Conservation (phyloP, 37 sponge, comb jelly and placozoan species). For the Spongilla lacustris region DNA sequence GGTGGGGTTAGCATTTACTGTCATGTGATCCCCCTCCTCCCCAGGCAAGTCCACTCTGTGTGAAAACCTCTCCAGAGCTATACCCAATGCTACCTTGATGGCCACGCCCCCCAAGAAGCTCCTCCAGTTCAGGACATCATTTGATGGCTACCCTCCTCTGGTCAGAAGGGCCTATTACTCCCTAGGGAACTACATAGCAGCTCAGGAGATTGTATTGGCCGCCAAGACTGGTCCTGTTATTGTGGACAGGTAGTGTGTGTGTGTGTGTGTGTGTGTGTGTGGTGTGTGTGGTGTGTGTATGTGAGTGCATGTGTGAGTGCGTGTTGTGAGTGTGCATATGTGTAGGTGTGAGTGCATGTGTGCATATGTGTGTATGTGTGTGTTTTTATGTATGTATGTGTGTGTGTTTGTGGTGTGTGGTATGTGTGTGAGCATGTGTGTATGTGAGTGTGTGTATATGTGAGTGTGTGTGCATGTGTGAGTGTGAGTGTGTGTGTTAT, state of each 20-base stretch:
- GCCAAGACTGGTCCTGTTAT: slow-evolving; percentile 17
- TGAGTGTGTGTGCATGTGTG: too few relatives aligned
- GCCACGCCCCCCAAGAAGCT: too few relatives aligned
- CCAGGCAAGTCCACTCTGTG: background rate
- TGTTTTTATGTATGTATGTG: too few relatives aligned
- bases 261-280: slow-evolving; percentile 17
- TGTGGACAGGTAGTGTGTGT: slow-evolving; percentile 13
- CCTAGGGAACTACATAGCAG: slow-evolving; percentile 29
- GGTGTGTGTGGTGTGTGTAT: too few relatives aligned
- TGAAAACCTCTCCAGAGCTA: background rate
- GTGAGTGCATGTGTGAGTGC: too few relatives aligned
- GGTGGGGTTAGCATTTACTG: too few relatives aligned
- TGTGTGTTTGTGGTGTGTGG: too few relatives aligned
- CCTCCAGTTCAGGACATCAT: slow-evolving; percentile 3
- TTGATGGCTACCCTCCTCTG: slow-evolving; percentile 20
- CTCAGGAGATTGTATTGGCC: slow-evolving; percentile 1
- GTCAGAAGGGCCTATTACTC: slow-evolving; percentile 18
- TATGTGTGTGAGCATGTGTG: too few relatives aligned
- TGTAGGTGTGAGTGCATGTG: background rate
- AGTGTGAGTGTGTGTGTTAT: too few relatives aligned
- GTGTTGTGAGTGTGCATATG: background rate
- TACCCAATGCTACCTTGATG: too few relatives aligned
- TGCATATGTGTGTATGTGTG: slow-evolving; percentile 2
- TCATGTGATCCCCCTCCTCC: too few relatives aligned
- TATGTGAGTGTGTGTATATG: too few relatives aligned